Evolutionary conservation across 2,888 invertebrate species (phyloP).

Genomic region (Electrophaes corylata): DNA sequence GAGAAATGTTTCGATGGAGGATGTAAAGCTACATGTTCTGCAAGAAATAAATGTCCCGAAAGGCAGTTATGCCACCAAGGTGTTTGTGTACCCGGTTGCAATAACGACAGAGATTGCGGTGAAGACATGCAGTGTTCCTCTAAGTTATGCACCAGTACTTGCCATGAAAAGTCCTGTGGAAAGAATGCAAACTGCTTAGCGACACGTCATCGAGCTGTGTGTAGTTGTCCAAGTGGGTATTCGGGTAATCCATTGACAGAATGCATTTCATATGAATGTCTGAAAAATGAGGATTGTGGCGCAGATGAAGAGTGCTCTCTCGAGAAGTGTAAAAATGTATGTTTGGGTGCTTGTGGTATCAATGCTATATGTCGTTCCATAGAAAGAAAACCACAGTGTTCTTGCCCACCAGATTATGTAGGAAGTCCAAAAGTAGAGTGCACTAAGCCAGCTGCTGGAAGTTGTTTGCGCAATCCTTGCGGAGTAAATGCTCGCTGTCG

Average conservation of each 20-base stretch:
- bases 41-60: constrained; percentile 88
- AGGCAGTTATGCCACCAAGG: constrained; percentile 91
- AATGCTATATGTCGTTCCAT: constrained; percentile 94
- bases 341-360: constrained; percentile 90
- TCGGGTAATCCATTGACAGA: constrained; percentile 91
- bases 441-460: constrained; percentile 87
- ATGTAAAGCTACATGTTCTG: constrained; percentile 89
- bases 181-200: constrained; percentile 91
- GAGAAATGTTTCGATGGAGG: constrained; percentile 90
- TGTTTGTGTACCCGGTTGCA: constrained; percentile 91
- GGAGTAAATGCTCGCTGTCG: constrained; percentile 93
- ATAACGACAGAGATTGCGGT: constrained; percentile 91
- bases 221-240: constrained; percentile 94
- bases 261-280: constrained; percentile 91
- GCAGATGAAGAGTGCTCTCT: constrained; percentile 89
- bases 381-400: constrained; percentile 91
- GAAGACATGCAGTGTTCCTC: constrained; percentile 89
- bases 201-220: constrained; percentile 92
- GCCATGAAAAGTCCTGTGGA: constrained; percentile 89
- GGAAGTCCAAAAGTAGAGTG: constrained; percentile 93
- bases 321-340: constrained; percentile 92
- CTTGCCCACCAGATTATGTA: constrained; percentile 91
- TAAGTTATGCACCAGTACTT: constrained; percentile 88
- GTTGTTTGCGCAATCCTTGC: constrained; percentile 92
- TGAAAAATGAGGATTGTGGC: constrained; percentile 90